Base-by-base conservation (phyloP, 2,888 invertebrate species). In the Lymantria dispar region DNA sequence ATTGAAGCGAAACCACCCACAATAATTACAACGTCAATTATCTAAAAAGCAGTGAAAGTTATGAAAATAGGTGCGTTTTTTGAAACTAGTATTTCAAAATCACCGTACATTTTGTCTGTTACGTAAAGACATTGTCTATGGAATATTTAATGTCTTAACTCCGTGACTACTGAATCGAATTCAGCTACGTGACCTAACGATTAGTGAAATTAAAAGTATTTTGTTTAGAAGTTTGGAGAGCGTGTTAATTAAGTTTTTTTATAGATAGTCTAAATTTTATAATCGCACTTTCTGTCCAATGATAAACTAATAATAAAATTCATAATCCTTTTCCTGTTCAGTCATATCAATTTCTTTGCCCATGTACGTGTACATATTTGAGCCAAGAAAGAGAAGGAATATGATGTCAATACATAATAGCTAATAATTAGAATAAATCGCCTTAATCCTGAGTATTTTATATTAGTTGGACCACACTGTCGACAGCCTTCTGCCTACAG, bases 131-230 rank as follows among this genome's bases (percentile, higher is more conserved):
- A 12, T 31, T 49, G 52, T 55, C 38, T 44, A 42, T 30, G 30
- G 64, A 64, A 64, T 64, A 48, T 50, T 47, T 50, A 64, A 64
- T 62, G 50, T 30, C n/a, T 11, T 1, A 43, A 40, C 47, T 49
- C 48, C 64, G 56, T 63, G 66, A 63, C 61, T 51, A 29, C 36
- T 61, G 50, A 66, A 48, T 38, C 41, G 43, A 53, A 58, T 65
- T 58, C 52, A 36, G 42, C 8, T 58, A 66, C 66, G 63, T 60
- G 64, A 52, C 54, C 46, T 12, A 43, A 9, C 45, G 37, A 7
- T 61, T 15, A 64, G 56, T 58, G 61, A 65, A 66, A 65, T 66
- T 58, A 65, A 65, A 66, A 65, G 64, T 66, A 50, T 58, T 42
- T 42, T 29, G 10, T n/a, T 40, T 40, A 13, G 40, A 15, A 3